These are phyloP conservation scores for Fregata magnificens DNA, from an alignment of 2,113 vertebrate species.

Conservation along the genomic window DNA sequence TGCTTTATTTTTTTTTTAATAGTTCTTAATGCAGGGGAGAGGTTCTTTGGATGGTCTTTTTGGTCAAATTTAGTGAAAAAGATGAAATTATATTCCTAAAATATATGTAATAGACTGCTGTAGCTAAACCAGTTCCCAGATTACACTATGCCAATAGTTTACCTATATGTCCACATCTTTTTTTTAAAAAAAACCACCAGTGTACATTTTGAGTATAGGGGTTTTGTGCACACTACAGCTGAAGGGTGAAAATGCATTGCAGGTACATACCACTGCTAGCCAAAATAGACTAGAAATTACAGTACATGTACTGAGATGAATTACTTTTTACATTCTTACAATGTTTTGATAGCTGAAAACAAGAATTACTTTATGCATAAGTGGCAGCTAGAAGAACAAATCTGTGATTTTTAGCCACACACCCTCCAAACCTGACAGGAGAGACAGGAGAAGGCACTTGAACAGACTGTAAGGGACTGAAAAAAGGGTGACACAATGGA, in stretches of 20 bases:
- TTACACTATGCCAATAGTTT: background rate
- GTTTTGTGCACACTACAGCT: background rate
- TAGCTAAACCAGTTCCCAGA: background rate
- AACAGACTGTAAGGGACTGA: background rate
- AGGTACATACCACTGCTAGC: background rate
- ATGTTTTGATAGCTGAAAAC: background rate
- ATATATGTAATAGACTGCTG: background rate
- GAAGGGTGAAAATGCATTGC: background rate
- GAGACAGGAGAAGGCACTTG: background rate
- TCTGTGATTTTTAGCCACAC: background rate
- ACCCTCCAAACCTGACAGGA: background rate
- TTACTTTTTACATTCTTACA: background rate
- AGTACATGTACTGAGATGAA: background rate
- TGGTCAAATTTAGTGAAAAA: background rate
- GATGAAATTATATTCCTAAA: background rate
- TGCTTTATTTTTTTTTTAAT: background rate
- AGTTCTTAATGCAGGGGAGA: background rate
- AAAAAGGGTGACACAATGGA: background rate
- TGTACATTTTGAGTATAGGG: fast-evolving
- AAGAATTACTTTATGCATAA: background rate
- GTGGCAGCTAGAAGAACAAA: background rate
- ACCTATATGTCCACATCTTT: background rate
- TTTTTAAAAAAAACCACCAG: background rate
- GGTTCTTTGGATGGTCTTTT: background rate
- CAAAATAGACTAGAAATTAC: background rate